These are phyloP conservation scores for Nannospalax galili DNA, from an alignment of 2,113 vertebrate species.

Conservation along the genomic window DNA sequence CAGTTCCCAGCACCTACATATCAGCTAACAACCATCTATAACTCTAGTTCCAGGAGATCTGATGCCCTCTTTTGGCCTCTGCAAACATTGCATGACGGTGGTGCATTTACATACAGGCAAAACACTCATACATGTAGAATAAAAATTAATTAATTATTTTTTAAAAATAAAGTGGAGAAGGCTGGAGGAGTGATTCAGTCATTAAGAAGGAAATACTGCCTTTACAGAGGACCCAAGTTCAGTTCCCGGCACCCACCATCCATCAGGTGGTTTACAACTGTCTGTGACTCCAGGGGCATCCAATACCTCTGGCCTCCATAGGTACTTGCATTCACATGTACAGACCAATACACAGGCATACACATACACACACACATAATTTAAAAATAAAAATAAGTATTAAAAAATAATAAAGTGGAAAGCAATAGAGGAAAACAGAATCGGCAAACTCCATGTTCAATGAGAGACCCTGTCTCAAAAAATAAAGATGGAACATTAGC, in stretches of 20 bases:
- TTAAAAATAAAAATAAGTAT: neutral
- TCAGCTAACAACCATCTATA: neutral
- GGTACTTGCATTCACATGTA: too few relatives aligned
- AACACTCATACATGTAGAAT: neutral
- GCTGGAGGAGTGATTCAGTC: too few relatives aligned
- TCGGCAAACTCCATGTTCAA: neutral
- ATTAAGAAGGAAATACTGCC: too few relatives aligned
- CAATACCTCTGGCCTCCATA: too few relatives aligned
- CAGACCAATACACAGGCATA: neutral
- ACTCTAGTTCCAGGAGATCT: neutral
- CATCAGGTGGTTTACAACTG: too few relatives aligned
- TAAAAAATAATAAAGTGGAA: neutral
- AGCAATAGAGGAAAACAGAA: neutral
- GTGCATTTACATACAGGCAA: neutral
- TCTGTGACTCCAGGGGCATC: too few relatives aligned
- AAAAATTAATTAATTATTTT: neutral
- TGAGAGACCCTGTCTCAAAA: neutral
- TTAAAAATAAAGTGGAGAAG: too few relatives aligned
- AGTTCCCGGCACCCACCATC: too few relatives aligned
- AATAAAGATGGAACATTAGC: too few relatives aligned
- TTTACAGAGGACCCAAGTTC: too few relatives aligned
- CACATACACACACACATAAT: neutral
- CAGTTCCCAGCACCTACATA: neutral
- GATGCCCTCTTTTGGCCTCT: neutral
- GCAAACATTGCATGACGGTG: neutral